Base-by-base conservation (phyloP, 2,797 vertebrate genomes). In the Hypotaenidia okinawae region DNA sequence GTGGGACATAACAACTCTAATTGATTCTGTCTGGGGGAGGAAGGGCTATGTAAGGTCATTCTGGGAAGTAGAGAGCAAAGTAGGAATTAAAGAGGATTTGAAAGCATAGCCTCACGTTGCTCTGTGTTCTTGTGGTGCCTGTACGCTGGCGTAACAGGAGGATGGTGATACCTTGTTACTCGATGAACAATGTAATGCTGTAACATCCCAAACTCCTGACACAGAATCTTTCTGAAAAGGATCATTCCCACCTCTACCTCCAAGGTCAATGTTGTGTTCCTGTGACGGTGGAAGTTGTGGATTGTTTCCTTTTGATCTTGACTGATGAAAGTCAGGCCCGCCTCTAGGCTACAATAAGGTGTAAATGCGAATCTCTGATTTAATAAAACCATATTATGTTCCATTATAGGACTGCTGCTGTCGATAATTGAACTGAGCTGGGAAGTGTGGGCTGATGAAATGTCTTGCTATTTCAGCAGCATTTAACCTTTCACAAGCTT, bases 1-100 rank as follows among this genome's bases (percentile, higher is more conserved):
- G 18, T 43, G 19, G 10, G n/a, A 41, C 68, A 54, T 37, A 61
- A 35, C 59, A 81, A 87, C 79, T 87, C 72, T 80, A 43, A 73
- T n/a, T 74, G 62, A 49, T 89, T 77, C 58, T 57, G 32, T 30
- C 64, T 90, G 51, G 28, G 39, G 13, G 85, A 78, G 85, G 51
- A 55, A 69, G 35, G 54, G 84, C 70, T 94, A 63, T 37, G 41
- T 74, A 81, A 94, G 95, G 88, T 87, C 85, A 80, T 79, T 83
- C 69, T 73, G 70, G 91, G 64, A 97, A 96, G 91, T 47, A 70
- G 59, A 75, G 88, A 92, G 84, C 91, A 95, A 96, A 96, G 95
- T 70, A 77, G 76, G 95, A 84, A 95, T 94, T 97, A 96, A 54
- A 87, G 73, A 67, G 93, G 95, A 97, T 96, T 96, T 94, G 79